These are phyloP conservation scores for Rhinichthys klamathensis DNA, from an alignment of 2,113 vertebrate genomes.

Conservation along the genomic window DNA sequence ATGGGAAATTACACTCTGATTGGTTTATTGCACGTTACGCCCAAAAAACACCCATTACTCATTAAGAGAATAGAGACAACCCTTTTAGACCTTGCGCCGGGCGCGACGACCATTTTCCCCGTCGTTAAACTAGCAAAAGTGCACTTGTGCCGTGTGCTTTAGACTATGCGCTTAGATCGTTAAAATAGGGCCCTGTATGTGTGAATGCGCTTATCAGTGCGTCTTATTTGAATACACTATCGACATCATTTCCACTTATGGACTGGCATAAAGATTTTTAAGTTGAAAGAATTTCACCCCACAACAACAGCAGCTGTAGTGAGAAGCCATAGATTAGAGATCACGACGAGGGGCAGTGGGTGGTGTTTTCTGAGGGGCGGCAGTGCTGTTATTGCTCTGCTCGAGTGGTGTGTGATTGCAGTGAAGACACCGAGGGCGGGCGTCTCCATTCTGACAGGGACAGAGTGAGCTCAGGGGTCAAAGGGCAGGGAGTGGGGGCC, in stretches of 20 bases:
- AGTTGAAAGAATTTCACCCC: neutral
- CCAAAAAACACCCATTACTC: no score
- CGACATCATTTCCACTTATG: neutral
- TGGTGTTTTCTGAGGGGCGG: neutral
- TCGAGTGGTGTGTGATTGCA: slow-evolving; percentile 2
- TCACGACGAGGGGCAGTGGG: neutral
- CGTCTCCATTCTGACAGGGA: slow-evolving; percentile 28
- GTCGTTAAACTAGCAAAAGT: no score
- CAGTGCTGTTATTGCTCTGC: neutral
- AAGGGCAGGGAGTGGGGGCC: neutral
- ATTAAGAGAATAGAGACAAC: no score
- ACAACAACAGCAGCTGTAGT: slow-evolving; percentile 12
- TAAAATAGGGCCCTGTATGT: neutral
- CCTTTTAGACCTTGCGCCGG: no score
- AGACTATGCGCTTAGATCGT: no score
- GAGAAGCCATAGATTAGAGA: slow-evolving; percentile 3
- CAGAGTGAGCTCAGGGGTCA: slow-evolving; percentile 20
- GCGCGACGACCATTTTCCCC: no score
- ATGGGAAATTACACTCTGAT: no score
- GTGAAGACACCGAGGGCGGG: slow-evolving; percentile 51
- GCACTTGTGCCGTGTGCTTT: no score
- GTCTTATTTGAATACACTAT: neutral
- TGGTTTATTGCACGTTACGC: no score
- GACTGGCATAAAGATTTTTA: neutral
- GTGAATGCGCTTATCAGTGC: neutral